Evolutionary conservation across 2,797 vertebrate genomes (phyloP), one percentile per base, ranked within the genome.

Genomic region (Poecilia velifera): DNA sequence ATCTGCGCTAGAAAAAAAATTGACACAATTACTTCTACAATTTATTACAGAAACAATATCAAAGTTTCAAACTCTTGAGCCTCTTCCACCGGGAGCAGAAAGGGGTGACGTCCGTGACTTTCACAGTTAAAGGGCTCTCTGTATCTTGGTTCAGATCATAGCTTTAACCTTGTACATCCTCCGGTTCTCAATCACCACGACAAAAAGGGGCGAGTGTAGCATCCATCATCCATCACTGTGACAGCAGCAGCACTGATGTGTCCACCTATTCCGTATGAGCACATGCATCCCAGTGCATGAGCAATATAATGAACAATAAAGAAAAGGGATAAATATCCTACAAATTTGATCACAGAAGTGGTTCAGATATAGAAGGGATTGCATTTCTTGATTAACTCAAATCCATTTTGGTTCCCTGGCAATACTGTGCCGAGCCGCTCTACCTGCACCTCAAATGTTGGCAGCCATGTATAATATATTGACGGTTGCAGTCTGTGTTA

Each of bases 221-320:
- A 77, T 72, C 55, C 68, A 76, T 80, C 82, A 93, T 92, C 84
- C 79, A 84, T 92, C 84, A 82, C 14, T 73, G 57, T 86, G 83
- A 90, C 81, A 84, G 70, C 80, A 5, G 49, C 0, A 70, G n/a
- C 6, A 43, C 41, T 55, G 47, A 1, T 13, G 62, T 76, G 20
- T 73, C 34, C 39, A 64, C 31, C 55, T 31, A 53, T 34, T 4
- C 34, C 28, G 12, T 49, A 43, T 39, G 55, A 71, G 31, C 53
- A 68, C 66, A 49, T 57, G 14, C 45, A 73, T n/a, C 9, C 72
- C 3, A 51, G 22, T 55, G 49, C 70, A 75, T 22, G 39, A 73
- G 25, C 64, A 74, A 45, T 51, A 39, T 10, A 43, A 45, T 20
- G 41, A 20, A 31, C n/a, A 64, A 77, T 71, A 77, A 31, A n/a